These are phyloP conservation scores for Trichoplusia ni DNA, from an alignment of 1,140 invertebrate species.

Conservation along the genomic window DNA sequence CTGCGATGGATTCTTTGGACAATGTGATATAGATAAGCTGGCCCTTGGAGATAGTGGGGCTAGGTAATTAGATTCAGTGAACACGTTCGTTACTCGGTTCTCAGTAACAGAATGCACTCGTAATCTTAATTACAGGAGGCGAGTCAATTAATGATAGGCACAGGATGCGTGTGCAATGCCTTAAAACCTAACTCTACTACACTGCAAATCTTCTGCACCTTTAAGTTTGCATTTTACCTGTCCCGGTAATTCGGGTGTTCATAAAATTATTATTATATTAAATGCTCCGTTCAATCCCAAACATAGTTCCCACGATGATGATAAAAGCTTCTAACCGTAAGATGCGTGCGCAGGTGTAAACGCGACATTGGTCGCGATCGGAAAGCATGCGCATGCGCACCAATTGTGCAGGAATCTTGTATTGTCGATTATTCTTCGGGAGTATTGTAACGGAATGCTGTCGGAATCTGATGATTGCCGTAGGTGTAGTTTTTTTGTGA, in stretches of 20 bases:
- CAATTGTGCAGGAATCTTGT: conserved; percentile 5
- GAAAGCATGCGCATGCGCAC: conserved; percentile 14
- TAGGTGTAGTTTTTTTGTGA: background rate
- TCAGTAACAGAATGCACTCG: background rate
- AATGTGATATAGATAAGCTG: conserved; percentile 16
- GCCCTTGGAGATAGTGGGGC: background rate
- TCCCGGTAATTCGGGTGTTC: too few relatives aligned
- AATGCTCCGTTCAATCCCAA: background rate
- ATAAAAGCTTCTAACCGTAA: conserved; percentile 16
- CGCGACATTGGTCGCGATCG: background rate
- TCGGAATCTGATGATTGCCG: background rate
- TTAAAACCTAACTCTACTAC: background rate
- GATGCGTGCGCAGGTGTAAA: conserved; percentile 22
- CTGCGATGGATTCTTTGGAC: conserved; percentile 8
- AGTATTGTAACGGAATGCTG: conserved; percentile 17
- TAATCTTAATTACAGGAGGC: background rate
- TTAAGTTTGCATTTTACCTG: too few relatives aligned
- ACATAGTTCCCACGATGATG: conserved; percentile 13
- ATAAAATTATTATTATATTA: background rate
- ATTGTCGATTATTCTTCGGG: conserved; percentile 2
- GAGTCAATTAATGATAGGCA: background rate
- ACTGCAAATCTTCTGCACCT: background rate
- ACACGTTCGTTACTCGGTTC: background rate
- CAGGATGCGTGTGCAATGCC: background rate
- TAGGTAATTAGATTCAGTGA: background rate